Conservation (phyloP, 2,113 vertebrate species). For the Calyptommatus sinebrachiatus region DNA sequence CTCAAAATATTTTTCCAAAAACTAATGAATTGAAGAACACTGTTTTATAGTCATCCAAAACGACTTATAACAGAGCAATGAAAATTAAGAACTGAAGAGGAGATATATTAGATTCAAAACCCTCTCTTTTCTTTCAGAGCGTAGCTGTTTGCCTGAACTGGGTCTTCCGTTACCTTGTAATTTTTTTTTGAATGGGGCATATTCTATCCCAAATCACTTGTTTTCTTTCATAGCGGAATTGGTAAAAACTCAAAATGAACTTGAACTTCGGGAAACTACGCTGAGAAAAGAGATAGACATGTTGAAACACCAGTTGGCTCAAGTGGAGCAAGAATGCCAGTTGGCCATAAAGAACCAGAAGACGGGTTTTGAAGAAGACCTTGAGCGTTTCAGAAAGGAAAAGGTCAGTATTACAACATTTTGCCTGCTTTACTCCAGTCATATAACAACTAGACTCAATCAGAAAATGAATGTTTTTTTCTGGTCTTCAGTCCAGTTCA, state of each 20-base stretch:
- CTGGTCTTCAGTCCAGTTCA: too few relatives aligned
- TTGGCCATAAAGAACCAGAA: slow-evolving; percentile 63
- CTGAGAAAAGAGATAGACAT: slow-evolving; percentile 59
- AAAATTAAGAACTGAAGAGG: not conserved
- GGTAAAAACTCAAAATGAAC: slow-evolving; percentile 29
- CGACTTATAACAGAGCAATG: not conserved
- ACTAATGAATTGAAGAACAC: not conserved
- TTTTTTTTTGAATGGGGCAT: not conserved
- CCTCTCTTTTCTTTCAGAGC: not conserved
- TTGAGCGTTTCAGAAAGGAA: slow-evolving; percentile 66
- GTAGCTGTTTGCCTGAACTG: not conserved
- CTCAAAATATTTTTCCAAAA: not conserved
- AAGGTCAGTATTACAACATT: slow-evolving; percentile 64
- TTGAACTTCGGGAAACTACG: slow-evolving; percentile 58
- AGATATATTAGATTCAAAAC: not conserved
- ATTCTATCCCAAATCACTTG: not conserved
- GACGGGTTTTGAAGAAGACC: slow-evolving; percentile 67
- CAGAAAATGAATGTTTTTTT: too few relatives aligned
- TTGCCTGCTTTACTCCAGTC: too few relatives aligned
- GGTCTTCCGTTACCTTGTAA: not conserved
- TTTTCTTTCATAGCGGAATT: slow-evolving; percentile 45
- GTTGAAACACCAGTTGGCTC: slow-evolving; percentile 61
- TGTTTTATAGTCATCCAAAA: not conserved
- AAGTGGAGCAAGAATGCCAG: slow-evolving; percentile 65
- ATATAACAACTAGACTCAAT: too few relatives aligned